Evolutionary conservation across 2,113 vertebrate genomes (phyloP), one percentile per base, ranked within the genome.

Genomic region (Argyrosomus japonicus): DNA sequence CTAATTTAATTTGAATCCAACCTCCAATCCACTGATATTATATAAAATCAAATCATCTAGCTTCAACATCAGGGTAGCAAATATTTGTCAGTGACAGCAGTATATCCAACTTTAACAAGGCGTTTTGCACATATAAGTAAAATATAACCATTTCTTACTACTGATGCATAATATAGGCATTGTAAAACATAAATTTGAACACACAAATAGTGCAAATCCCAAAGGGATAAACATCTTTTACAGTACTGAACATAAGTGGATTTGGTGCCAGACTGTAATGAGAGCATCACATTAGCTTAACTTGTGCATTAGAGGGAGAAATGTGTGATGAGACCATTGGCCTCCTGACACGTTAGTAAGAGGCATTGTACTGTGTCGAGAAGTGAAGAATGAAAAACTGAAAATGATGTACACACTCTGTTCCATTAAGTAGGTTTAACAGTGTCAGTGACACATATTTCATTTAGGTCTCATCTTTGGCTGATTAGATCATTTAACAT

Each of bases 241-340:
- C 48, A 75, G 19, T 21, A 12, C 21, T 19, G 60, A 50, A 45
- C 43, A 45, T 45, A 13, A 43, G 43, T 32, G 18, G 23, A 17
- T 77, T 67, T 67, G 13, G 12, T 65, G 74, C 3, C 27, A 62
- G 72, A 36, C 23, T 48, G 23, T n/a, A 57, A 21, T 60, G 54
- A 78, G 43, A 51, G 29, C 21, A 18, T 51, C 63, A 32, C 27
- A 69, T 60, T 51, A 14, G 21, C 23, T 50, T 50, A 23, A 13
- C 13, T 6, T 60, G 64, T 62, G 27, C 29, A 27, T 51, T 15
- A 61, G 15, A n/a, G 5, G 36, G 62, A 67, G 65, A 47, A 29
- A 29, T 32, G 25, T 32, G 25, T 58, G 63, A 40, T 6, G 51
- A 14, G 25, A 57, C 21, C 47, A 57, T 0, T 23, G 5, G 14